Conservation (phyloP, 1,140 invertebrate genomes). For the Drosophila carrolli region DNA sequence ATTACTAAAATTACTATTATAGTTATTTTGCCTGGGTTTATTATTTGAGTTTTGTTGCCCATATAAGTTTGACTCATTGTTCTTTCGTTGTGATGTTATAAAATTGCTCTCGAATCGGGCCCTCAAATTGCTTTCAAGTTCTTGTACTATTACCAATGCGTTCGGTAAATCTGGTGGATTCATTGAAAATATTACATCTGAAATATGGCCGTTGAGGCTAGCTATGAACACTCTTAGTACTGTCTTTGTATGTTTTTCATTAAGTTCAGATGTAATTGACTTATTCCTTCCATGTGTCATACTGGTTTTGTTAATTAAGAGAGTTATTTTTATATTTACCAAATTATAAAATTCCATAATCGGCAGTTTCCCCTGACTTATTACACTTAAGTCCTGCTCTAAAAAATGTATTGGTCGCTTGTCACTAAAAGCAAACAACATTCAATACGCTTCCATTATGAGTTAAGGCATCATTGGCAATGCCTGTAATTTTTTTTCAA, state of each 20-base stretch:
- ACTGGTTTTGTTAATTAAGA: slow-evolving; percentile 3
- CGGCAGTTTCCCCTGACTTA: neutral
- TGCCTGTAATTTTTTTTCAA: neutral
- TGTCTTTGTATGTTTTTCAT: slow-evolving; percentile 1
- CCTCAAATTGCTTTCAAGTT: neutral
- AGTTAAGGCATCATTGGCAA: neutral
- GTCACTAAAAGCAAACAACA: no score
- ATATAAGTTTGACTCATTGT: neutral
- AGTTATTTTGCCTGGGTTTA: neutral
- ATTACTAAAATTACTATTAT: neutral
- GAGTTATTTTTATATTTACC: neutral
- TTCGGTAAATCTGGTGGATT: slow-evolving; percentile 9
- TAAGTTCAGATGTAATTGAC: neutral
- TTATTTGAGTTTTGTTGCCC: neutral
- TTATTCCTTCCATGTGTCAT: neutral
- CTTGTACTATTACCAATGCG: slow-evolving; percentile 1
- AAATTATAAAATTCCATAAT: slow-evolving; percentile 1
- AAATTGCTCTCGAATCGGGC: neutral
- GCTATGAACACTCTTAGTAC: slow-evolving; percentile 1
- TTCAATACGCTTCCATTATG: neutral
- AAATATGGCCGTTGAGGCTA: no score
- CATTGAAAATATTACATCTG: slow-evolving; percentile 5
- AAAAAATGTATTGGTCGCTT: neutral
- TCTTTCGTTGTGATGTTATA: neutral
- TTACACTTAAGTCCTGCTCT: neutral